Base-by-base conservation (phyloP, 1,140 invertebrate species). In the Lepidurus couesii region DNA sequence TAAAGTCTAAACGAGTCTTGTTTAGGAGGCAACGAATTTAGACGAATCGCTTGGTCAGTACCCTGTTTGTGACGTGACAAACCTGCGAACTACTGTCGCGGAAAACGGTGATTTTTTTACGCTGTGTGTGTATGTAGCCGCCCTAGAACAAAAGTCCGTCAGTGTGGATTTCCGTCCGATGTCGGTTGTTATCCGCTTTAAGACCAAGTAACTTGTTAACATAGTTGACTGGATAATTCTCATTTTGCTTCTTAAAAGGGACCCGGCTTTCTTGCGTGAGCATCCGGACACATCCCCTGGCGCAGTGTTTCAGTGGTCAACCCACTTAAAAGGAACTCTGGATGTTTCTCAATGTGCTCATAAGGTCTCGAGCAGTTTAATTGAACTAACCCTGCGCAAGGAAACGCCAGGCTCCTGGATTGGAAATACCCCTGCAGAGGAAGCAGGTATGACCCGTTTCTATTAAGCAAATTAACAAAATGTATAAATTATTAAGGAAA, bases 241-340 rank as follows among this genome's bases (percentile, higher is more conserved):
- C 13, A 13, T 16, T 13, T 11, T 11, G 8, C 13, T 7, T 65
- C 21, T 16, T 21, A 13, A 7, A 7, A 65, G 53, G 53, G 53
- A 65, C 53, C 53, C 21, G 4, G 21, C 53, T 21, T 65, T 65
- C 21, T 65, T 65, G 53, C 53, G 53, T 65, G 53, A 65, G 13
- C 53, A 65, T 65, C 53, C 53, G 16, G 53, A 65, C 6, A n/a
- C 53, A 65, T 21, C 53, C n/a, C 13, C n/a, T 65, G 53, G n/a
- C 21, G 53, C 53, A 21, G 13, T 65, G 21, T 65, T 65, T 65
- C 53, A 65, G 53, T 65, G 53, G 53, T 65, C 53, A n/a, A 65
- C 53, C 4, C 9, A 65, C 16, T 21, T 65, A 7, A 21, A 65
- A 65, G 21, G 16, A n/a, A 13, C 6, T 65, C 16, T 65, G 21